Evolutionary conservation across 2,888 invertebrate genomes (phyloP), one percentile per base, ranked within the genome.

Genomic region (Oscheius sp.): DNA sequence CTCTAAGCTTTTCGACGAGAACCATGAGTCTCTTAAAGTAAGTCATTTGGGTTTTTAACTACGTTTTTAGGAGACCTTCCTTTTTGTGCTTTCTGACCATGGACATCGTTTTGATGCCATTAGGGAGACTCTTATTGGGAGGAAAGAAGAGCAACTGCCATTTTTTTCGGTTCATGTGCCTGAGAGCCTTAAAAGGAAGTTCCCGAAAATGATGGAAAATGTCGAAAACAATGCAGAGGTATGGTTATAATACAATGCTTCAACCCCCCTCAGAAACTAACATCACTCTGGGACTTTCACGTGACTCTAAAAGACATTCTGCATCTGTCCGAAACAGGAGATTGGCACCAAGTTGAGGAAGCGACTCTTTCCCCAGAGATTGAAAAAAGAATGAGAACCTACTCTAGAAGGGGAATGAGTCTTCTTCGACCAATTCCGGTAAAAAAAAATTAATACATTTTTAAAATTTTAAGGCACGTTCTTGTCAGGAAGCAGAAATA

Each of bases 101-200:
- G 91, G 90, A 13, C 89, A 90, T 79, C 85, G 91, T 32, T 90
- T 90, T 73, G 90, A 90, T 53, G 81, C 84, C 42, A 90, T 90
- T 65, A 81, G 90, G 47, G 85, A 89, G 71, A 89, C 90, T 2
- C 60, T 76, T 32, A 75, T 85, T 13, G 87, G 87, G 2, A 60
- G 87, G 13, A 65, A 84, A 7, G 87, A 87, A 68, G 87, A 87
- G 78, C 77, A 86, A n/a, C 81, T 87, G 78, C 87, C 87, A 32
- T 86, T 88, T 74, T 87, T 87, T 66, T 81, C 83, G 11, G 55
- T 87, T 2, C 74, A 81, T n/a, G 10, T 88, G n/a, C 87, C 88
- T 0, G 74, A 77, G 35, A 57, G 33, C 32, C 62, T 84, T 1
- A 37, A 66, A 32, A 13, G 50, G 11, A 51, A 71, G 32, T 51